A percentile compares a stretch with the other conserved stretches of the same genome.
These are phyloP conservation scores for Hippocampus barbouri DNA, from an alignment of 2,113 vertebrate species.

Conservation along the genomic window DNA sequence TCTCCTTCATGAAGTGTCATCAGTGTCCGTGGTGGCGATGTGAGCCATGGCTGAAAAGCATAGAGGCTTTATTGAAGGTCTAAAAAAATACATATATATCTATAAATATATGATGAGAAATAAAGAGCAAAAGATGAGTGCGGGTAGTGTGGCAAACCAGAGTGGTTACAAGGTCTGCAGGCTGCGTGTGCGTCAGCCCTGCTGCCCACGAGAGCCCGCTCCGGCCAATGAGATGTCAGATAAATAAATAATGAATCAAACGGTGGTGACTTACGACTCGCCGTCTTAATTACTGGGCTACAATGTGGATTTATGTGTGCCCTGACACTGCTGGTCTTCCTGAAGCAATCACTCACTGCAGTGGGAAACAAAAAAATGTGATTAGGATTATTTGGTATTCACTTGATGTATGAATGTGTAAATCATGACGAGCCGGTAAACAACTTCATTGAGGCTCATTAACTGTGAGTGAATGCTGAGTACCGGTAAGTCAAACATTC, in stretches of 20 bases:
- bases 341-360: background rate
- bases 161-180: conserved; percentile 10
- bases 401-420: background rate
- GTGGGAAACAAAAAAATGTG: background rate
- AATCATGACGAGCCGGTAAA: background rate
- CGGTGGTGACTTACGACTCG: conserved; percentile 3
- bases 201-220: conserved; percentile 37
- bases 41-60: conserved; percentile 40
- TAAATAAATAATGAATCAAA: conserved; percentile 45
- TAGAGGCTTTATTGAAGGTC: background rate
- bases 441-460: background rate
- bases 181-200: conserved; percentile 34
- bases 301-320: conserved; percentile 3
- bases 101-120: background rate
- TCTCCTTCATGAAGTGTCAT: conserved; percentile 25
- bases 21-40: conserved; percentile 29
- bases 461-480: background rate
- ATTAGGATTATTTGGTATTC: background rate
- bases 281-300: conserved; percentile 8
- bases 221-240: conserved; percentile 37
- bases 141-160: conserved; percentile 1
- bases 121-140: background rate
- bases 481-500: background rate
- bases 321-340: conserved; percentile 4
- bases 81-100: background rate